Evolutionary conservation across 2,113 vertebrate species (phyloP).

Genomic region (Aegypius monachus): DNA sequence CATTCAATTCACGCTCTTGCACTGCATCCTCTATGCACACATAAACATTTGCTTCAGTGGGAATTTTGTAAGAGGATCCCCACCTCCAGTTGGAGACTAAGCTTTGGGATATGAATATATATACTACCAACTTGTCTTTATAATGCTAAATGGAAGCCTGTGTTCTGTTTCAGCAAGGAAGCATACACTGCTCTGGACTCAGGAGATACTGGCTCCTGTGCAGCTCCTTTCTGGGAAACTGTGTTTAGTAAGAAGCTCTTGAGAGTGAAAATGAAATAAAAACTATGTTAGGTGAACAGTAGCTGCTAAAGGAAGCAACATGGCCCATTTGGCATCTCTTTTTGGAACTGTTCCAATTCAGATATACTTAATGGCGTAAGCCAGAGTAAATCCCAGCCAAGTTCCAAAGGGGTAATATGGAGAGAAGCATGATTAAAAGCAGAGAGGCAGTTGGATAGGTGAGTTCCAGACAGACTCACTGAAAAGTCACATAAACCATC

Average conservation of each 20-base stretch:
- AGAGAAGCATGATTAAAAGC: not conserved
- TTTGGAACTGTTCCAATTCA: not conserved
- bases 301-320: not conserved
- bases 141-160: not conserved
- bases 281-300: not conserved
- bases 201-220: not conserved
- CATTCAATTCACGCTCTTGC: not conserved
- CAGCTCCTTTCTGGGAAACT: slow-evolving; percentile 8
- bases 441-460: not conserved
- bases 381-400: not conserved
- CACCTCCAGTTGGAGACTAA: not conserved
- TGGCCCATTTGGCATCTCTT: slow-evolving; percentile 3
- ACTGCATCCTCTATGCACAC: not conserved
- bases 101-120: not conserved
- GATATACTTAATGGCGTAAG: not conserved
- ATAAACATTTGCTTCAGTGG: not conserved
- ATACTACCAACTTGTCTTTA: not conserved
- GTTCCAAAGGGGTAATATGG: not conserved
- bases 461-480: not conserved
- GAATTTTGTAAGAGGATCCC: not conserved
- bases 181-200: not conserved
- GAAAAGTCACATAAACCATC: not conserved
- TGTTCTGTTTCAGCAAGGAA: not conserved
- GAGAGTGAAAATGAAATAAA: not conserved
- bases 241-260: not conserved